Conservation (phyloP, 2,113 vertebrate species). For the Sigmodon hispidus region DNA sequence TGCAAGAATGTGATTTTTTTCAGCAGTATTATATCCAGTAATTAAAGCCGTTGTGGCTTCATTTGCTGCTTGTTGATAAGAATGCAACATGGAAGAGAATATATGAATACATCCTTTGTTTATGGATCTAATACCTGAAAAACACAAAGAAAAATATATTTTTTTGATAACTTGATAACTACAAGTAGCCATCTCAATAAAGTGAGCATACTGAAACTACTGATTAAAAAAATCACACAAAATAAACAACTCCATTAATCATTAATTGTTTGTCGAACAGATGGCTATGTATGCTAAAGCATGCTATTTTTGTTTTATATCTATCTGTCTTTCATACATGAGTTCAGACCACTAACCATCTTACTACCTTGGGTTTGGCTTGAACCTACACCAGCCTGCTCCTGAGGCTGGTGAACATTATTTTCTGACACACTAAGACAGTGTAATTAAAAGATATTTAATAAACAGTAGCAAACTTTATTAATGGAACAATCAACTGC, state of each 20-base stretch:
- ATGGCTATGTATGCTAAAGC: not conserved
- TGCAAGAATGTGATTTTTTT: constrained; percentile 53
- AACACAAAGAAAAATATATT: not conserved
- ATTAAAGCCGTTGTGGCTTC: not conserved
- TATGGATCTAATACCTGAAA: not conserved
- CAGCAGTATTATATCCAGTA: not conserved
- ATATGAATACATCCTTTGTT: not conserved
- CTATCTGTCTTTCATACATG: not conserved
- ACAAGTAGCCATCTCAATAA: not conserved
- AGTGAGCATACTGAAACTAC: not conserved
- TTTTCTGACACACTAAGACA: not conserved
- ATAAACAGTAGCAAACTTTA: not conserved
- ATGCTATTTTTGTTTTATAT: not conserved
- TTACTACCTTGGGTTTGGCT: not conserved
- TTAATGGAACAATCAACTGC: not conserved
- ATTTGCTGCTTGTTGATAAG: not conserved
- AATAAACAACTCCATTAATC: not conserved
- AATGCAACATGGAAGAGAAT: not conserved
- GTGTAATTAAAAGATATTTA: not conserved
- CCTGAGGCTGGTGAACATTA: too few species aligned
- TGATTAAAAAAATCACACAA: not conserved
- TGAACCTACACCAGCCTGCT: not conserved
- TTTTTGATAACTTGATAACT: not conserved
- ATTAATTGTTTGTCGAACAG: not conserved
- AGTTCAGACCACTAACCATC: not conserved